Conservation (phyloP, 2,888 invertebrate genomes). For the Idaea biselata region DNA sequence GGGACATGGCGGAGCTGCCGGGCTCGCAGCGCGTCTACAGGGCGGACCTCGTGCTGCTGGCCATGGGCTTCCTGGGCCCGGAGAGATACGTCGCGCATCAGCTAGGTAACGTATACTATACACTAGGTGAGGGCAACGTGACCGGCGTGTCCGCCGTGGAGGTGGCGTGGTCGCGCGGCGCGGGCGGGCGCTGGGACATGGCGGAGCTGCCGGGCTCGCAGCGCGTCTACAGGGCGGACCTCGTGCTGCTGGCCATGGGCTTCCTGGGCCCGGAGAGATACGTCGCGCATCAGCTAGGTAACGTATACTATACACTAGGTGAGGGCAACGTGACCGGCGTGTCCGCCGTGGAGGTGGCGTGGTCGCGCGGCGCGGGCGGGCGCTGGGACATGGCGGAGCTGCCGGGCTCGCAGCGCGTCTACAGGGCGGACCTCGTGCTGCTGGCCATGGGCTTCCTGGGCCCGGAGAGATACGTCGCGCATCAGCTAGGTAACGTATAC, state of each 20-base stretch:
- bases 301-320: constrained; percentile 51
- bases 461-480: constrained; percentile 93
- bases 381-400: constrained; percentile 97
- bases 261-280: constrained; percentile 97
- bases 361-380: constrained; percentile 95
- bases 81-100: constrained; percentile 94
- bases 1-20: constrained; percentile 94
- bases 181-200: constrained; percentile 96
- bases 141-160: constrained; percentile 93
- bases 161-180: constrained; percentile 96
- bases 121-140: constrained; percentile 90
- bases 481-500: constrained; percentile 80
- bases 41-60: constrained; percentile 95
- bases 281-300: constrained; percentile 88
- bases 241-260: constrained; percentile 98
- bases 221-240: constrained; percentile 90
- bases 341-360: constrained; percentile 93
- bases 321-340: constrained; percentile 95
- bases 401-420: constrained; percentile 88
- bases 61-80: constrained; percentile 99
- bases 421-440: constrained; percentile 93
- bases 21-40: constrained; percentile 89
- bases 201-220: constrained; percentile 90
- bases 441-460: constrained; percentile 99
- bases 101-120: constrained; percentile 60